Base-by-base conservation (phyloP, 1,140 invertebrate genomes). In the Papilio aristodemus region DNA sequence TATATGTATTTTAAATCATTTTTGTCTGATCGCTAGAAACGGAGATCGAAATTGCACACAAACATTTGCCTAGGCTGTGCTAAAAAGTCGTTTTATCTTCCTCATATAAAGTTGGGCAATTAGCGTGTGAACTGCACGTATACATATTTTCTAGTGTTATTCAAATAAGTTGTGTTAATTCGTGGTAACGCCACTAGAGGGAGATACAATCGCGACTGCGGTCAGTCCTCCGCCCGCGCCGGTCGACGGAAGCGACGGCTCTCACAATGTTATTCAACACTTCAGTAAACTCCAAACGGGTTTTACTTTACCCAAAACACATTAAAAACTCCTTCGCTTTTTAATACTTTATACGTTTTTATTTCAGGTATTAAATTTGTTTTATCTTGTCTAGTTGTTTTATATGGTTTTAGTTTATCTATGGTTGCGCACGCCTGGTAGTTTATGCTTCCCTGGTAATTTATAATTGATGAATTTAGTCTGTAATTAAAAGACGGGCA, bases 291-390 rank as follows among this genome's bases (percentile, higher is more conserved):
- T 73, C 67, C 37, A 74, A 82, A 82, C 78, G 74, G 78, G 80
- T 82, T 82, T 78, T 72, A 71, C 80, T 81, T 81, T 80, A 80
- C 80, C 77, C 73, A 74, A 78, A 79, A 76, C 75, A 75, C 79
- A 78, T 80, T 78, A 78, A 80, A 81, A 78, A 66, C 75, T 64
- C 43, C 64, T 60, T 67, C 36, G 63, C 63, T 54, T 71, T 58
- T 67, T 32, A 71, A 22, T 57, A 41, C 37, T 57, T n/a, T 50
- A 14, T 46, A 46, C 4, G 17, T 54, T 46, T 66, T 66, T 50
- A 46, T 66, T 66, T 43, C 6, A 41, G 13, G 38, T 64, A 62
- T 62, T 62, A 64, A 64, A 19, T 43, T 64, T 39, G 22, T 38
- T 39, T 63, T 41, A 63, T 63, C 38, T 38, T 39, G 38, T 36